These are phyloP conservation scores for Conger conger DNA, from an alignment of 2,113 vertebrate species.

Conservation along the genomic window DNA sequence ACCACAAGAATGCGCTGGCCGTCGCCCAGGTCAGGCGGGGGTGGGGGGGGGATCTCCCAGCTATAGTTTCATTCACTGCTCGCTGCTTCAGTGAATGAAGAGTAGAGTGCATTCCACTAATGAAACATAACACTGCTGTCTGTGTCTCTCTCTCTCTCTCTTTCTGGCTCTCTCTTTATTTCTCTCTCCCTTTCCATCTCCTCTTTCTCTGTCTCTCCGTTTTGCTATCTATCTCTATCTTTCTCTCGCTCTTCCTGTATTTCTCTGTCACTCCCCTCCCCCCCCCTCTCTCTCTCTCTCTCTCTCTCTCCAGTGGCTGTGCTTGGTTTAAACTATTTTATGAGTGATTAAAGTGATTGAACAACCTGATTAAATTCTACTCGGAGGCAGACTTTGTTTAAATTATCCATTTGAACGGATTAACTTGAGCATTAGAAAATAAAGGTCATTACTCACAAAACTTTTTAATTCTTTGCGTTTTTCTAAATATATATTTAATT, in stretches of 20 bases:
- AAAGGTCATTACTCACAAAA: too few species aligned
- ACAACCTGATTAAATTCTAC: background rate
- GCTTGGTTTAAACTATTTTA: background rate
- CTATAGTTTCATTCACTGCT: background rate
- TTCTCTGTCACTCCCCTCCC: too few species aligned
- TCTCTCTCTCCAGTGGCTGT: background rate
- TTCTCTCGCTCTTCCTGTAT: too few species aligned
- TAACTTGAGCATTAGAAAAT: too few species aligned
- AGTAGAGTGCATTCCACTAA: conserved; percentile 10
- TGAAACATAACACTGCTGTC: background rate
- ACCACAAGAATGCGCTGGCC: conserved; percentile 97
- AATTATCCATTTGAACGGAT: background rate
- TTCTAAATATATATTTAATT: too few species aligned
- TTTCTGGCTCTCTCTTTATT: background rate
- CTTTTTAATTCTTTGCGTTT: too few species aligned
- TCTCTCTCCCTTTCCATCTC: background rate
- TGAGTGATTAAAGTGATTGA: background rate
- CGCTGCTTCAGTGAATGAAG: background rate
- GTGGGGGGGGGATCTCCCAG: background rate
- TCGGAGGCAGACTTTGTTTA: background rate
- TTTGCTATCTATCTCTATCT: too few species aligned
- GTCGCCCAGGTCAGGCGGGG: conserved; percentile 83
- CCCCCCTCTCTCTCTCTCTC: too few species aligned
- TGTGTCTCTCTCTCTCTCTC: background rate
- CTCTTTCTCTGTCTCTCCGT: too few species aligned